These are phyloP conservation scores for Eupithecia exiguata DNA, from an alignment of 2,888 invertebrate species.

Conservation along the genomic window DNA sequence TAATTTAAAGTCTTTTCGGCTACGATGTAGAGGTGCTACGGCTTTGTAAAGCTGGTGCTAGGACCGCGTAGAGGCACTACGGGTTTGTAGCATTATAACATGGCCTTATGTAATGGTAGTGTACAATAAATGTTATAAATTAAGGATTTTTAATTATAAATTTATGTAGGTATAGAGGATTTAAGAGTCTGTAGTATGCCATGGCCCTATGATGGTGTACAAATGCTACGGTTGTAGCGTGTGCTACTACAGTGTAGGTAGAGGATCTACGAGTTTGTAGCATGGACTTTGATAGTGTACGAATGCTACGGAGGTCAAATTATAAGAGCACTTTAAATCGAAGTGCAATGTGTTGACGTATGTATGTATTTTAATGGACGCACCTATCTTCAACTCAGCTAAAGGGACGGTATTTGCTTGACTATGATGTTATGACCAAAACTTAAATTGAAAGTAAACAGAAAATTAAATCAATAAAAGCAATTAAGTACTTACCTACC, in stretches of 20 bases:
- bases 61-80: neutral
- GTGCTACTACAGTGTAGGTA: neutral
- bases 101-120: no score
- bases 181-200: no score
- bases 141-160: no score
- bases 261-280: neutral
- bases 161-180: no score
- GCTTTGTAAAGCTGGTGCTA: neutral
- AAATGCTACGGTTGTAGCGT: neutral
- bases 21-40: neutral
- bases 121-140: no score
- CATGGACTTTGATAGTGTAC: neutral
- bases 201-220: neutral
- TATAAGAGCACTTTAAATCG: neutral
- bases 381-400: neutral
- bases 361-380: neutral
- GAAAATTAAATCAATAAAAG: no score
- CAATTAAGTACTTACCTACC: no score
- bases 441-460: no score
- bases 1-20: neutral
- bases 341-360: neutral
- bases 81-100: neutral
- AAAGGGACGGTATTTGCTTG: neutral
- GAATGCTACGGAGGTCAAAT: neutral
- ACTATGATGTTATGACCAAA: neutral